phyloP scores from a whole-genome alignment of 2,797 vertebrate species.

The Centroberyx gerrardi region DNA sequence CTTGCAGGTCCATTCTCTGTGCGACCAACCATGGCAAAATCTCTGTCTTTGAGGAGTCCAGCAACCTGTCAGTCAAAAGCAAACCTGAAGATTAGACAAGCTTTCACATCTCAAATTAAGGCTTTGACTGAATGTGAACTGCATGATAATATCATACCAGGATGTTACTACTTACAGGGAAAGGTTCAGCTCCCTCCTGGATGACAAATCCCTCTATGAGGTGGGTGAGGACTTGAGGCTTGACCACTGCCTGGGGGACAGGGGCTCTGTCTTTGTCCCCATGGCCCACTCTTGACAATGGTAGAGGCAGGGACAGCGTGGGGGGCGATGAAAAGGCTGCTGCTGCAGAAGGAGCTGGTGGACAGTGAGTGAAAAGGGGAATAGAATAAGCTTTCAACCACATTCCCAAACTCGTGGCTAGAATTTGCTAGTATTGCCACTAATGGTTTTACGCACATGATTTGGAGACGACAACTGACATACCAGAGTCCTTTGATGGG shows the following conservation, averaged over 20 bases:
- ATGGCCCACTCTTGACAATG: constrained; percentile 86
- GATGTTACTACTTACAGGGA: constrained; percentile 88
- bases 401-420: not conserved
- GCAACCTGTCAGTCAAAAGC: constrained; percentile 79
- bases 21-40: constrained; percentile 79
- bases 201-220: constrained; percentile 99
- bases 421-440: not conserved
- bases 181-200: constrained; percentile 98
- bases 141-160: not conserved
- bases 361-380: not conserved
- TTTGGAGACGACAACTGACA: not conserved
- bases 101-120: not conserved
- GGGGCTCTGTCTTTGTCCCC: constrained; percentile 90
- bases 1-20: constrained; percentile 78
- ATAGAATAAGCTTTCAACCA: not conserved
- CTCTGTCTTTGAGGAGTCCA: constrained; percentile 86
- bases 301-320: constrained; percentile 82
- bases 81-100: constrained; percentile 7
- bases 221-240: constrained; percentile 98
- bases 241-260: constrained; percentile 96
- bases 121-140: constrained; percentile 8
- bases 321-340: constrained; percentile 84
- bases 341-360: constrained; percentile 80
- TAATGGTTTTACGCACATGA: not conserved
- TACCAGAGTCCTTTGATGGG: constrained; percentile 82